Evolutionary conservation across 1,140 invertebrate genomes (phyloP).

Genomic region (Drosophila sp.): DNA sequence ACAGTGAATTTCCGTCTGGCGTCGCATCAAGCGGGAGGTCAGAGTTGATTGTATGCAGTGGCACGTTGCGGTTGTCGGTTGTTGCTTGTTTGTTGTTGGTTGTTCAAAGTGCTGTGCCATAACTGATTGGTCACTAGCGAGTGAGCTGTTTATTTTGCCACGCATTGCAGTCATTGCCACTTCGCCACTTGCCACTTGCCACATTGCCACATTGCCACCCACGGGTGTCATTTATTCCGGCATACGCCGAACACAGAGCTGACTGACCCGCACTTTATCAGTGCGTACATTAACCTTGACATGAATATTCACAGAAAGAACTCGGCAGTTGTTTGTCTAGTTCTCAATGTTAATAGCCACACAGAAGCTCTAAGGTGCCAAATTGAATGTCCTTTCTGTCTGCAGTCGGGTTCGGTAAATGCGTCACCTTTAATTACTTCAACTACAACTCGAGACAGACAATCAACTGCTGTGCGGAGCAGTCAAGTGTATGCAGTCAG

Average conservation of each 20-base stretch:
- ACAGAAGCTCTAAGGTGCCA: conserved; percentile 44
- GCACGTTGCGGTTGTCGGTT: conserved; percentile 40
- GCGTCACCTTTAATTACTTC: conserved; percentile 61
- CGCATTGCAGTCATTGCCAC: conserved; percentile 61
- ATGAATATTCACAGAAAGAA: conserved; percentile 64
- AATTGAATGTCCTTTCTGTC: conserved; percentile 53
- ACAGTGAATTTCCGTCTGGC: conserved; percentile 49
- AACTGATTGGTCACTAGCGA: conserved; percentile 72
- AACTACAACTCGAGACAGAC: conserved; percentile 20
- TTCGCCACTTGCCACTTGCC: conserved; percentile 34
- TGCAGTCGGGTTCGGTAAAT: not conserved
- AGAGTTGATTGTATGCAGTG: conserved; percentile 79
- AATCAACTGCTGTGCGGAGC: conserved; percentile 24
- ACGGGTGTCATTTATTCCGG: conserved; percentile 65
- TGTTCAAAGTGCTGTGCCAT: conserved; percentile 38
- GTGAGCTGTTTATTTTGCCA: conserved; percentile 64
- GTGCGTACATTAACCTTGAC: conserved; percentile 72
- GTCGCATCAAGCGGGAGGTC: conserved; percentile 41
- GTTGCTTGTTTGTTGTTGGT: not conserved
- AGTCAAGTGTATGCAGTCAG: conserved; percentile 57
- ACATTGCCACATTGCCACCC: conserved; percentile 41
- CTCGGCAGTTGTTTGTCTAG: conserved; percentile 22
- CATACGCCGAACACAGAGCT: conserved; percentile 14
- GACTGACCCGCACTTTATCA: conserved; percentile 36
- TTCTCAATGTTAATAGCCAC: conserved; percentile 23